Conservation (phyloP, 2,797 vertebrate genomes). For the Urocyon cinereoargenteus region DNA sequence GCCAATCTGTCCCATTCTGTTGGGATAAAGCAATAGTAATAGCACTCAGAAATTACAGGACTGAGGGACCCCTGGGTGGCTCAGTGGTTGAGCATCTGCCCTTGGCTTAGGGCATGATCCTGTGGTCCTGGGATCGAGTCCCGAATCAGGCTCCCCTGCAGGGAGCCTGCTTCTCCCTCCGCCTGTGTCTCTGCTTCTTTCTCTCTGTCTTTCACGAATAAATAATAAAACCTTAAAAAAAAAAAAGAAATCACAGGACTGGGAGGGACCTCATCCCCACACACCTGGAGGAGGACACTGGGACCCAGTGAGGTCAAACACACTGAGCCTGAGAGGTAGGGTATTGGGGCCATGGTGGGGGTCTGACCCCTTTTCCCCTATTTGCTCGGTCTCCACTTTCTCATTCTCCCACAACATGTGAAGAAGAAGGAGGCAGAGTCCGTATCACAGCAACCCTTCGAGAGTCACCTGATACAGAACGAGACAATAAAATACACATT, state of each 20-base stretch:
- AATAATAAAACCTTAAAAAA: too few relatives aligned
- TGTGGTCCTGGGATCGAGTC: too few relatives aligned
- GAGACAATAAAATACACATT: not conserved
- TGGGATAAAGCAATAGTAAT: not conserved
- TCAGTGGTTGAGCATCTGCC: too few relatives aligned
- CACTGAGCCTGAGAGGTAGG: not conserved
- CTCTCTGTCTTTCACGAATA: too few relatives aligned
- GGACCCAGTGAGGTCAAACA: not conserved
- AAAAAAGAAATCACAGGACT: not conserved
- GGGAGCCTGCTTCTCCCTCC: too few relatives aligned
- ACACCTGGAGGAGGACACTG: not conserved
- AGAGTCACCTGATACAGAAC: not conserved
- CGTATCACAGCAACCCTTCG: not conserved
- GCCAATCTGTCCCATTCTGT: not conserved
- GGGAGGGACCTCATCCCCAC: not conserved
- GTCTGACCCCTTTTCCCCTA: not conserved
- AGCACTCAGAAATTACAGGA: not conserved
- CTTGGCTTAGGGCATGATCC: too few relatives aligned
- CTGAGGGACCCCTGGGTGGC: not conserved
- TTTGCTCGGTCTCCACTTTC: not conserved
- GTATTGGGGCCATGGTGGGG: not conserved
- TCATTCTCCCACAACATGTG: not conserved
- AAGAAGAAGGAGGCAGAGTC: not conserved
- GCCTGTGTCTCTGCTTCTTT: too few relatives aligned
- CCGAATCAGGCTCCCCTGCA: too few relatives aligned